A percentile compares a stretch with the other conserved stretches of the same genome.
Conservation (phyloP, 2,888 invertebrate species). For the Drosophila macrospina region DNA sequence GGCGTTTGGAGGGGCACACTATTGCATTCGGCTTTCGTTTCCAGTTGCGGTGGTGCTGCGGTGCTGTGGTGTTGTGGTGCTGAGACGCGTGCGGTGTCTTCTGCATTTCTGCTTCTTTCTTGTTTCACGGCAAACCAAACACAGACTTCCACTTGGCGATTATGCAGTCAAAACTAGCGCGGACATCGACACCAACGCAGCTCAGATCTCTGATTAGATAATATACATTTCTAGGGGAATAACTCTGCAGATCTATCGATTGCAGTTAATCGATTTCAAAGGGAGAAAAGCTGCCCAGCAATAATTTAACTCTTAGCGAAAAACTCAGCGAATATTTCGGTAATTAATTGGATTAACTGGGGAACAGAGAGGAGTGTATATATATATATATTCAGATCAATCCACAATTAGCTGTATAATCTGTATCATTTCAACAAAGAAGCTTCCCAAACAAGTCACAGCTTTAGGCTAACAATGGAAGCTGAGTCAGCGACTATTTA, state of each 20-base stretch:
- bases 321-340: too few relatives aligned
- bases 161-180: conserved; percentile 58
- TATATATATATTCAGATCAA: not conserved
- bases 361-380: too few relatives aligned
- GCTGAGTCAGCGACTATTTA: conserved; percentile 29
- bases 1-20: not conserved
- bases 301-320: too few relatives aligned
- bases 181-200: conserved; percentile 47
- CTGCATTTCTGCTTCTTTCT: conserved; percentile 34
- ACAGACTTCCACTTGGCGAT: conserved; percentile 33
- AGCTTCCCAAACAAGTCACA: not conserved
- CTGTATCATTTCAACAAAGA: not conserved
- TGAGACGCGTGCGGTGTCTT: conserved; percentile 49
- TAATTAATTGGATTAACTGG: too few relatives aligned
- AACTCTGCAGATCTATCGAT: not conserved
- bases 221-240: not conserved
- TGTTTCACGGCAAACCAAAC: conserved; percentile 28
- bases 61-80: not conserved
- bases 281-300: not conserved
- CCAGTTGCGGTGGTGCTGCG: conserved; percentile 34
- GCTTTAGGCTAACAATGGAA: not conserved
- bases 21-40: conserved; percentile 32
- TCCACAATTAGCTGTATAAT: not conserved
- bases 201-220: conserved; percentile 18
- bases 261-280: not conserved